A percentile compares a stretch with the other conserved stretches of the same genome.
Evolutionary conservation across 1,140 invertebrate genomes (phyloP).

Genomic region (Drosophila simulans): DNA sequence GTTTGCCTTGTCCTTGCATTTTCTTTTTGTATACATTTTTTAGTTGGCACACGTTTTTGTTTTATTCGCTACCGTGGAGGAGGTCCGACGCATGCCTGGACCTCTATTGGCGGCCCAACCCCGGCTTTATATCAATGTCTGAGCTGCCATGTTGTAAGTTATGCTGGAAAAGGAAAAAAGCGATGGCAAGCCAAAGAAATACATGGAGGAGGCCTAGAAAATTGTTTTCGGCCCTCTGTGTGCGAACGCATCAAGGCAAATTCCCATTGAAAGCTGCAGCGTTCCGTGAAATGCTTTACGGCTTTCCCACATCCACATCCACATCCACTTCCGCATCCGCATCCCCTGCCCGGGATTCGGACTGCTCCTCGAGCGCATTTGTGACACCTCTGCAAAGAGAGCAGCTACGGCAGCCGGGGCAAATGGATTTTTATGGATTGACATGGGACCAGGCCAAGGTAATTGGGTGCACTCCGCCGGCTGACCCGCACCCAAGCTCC

Average conservation of each 20-base stretch:
- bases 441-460: slow-evolving; percentile 65
- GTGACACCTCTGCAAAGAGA: slow-evolving; percentile 63
- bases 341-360: slow-evolving; percentile 39
- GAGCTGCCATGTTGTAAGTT: slow-evolving; percentile 80
- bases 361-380: slow-evolving; percentile 71
- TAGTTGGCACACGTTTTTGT: slow-evolving; percentile 50
- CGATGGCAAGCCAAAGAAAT: slow-evolving; percentile 32
- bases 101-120: slow-evolving; percentile 16
- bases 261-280: slow-evolving; percentile 81
- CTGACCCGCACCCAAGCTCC: slow-evolving; percentile 8
- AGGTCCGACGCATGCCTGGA: slow-evolving; percentile 68
- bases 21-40: slow-evolving; percentile 80
- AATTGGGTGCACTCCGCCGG: slow-evolving; percentile 73
- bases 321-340: neutral
- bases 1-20: slow-evolving; percentile 76
- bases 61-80: slow-evolving; percentile 50
- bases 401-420: slow-evolving; percentile 35
- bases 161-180: slow-evolving; percentile 55
- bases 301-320: slow-evolving; percentile 16
- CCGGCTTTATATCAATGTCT: slow-evolving; percentile 78
- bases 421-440: slow-evolving; percentile 83
- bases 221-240: slow-evolving; percentile 62
- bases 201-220: slow-evolving; percentile 59
- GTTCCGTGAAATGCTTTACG: slow-evolving; percentile 82
- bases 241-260: slow-evolving; percentile 64